phyloP scores from a whole-genome alignment of 2,113 vertebrate species.

The Pagrus major region DNA sequence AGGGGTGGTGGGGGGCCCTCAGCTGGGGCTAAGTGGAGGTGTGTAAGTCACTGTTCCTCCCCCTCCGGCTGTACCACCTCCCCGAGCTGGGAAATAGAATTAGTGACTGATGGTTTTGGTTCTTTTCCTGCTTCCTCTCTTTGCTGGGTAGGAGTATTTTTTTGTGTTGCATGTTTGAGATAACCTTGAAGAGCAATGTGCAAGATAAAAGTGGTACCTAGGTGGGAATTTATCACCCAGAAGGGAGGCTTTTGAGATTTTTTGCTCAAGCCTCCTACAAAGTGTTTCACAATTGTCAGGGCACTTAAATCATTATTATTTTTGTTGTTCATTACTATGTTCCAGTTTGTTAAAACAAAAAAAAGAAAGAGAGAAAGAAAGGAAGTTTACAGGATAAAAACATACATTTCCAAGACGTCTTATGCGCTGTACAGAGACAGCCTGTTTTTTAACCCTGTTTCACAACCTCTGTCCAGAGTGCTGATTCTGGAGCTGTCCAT shows the following conservation, averaged over 20 bases:
- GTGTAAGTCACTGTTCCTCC: constrained; percentile 80
- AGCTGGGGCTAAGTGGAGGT: constrained; percentile 84
- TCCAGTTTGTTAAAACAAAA: neutral
- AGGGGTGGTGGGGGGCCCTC: constrained; percentile 81
- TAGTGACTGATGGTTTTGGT: constrained; percentile 77
- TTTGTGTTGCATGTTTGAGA: constrained; percentile 66
- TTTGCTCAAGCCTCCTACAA: constrained; percentile 11
- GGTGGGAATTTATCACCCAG: constrained; percentile 53
- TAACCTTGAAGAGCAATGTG: constrained; percentile 74
- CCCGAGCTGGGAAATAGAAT: constrained; percentile 81
- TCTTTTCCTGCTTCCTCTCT: constrained; percentile 63
- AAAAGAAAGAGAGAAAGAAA: too few species aligned
- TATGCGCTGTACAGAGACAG: neutral
- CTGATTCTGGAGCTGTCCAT: constrained; percentile 20
- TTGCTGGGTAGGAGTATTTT: constrained; percentile 63
- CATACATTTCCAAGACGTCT: neutral
- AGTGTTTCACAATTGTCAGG: neutral
- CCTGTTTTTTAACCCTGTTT: neutral
- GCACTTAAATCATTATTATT: neutral
- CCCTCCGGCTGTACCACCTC: constrained; percentile 81
- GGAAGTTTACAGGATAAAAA: neutral
- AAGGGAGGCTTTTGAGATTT: constrained; percentile 36
- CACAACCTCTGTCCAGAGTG: constrained; percentile 5
- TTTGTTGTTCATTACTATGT: neutral
- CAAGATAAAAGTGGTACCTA: constrained; percentile 59